A percentile compares a stretch with the other conserved stretches of the same genome.
Conservation (phyloP, 2,797 vertebrate species). For the Acanthurus tractus region DNA sequence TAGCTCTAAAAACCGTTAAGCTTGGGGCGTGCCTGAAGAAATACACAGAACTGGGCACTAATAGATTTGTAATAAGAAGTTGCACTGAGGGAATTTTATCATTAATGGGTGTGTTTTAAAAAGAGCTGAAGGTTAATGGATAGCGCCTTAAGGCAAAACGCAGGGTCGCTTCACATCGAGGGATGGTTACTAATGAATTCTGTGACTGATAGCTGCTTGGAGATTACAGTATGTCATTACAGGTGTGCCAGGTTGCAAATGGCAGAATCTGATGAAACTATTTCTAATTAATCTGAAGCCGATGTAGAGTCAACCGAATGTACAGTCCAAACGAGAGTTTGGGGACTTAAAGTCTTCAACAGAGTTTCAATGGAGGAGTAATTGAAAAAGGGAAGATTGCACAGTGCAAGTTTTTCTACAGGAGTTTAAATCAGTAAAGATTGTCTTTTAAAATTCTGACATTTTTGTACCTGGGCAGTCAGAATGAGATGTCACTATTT, state of each 20-base stretch:
- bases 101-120: constrained; percentile 71
- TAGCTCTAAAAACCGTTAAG: constrained; percentile 32
- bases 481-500: too few species aligned
- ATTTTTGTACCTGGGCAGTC: too few species aligned
- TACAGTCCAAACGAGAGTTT: not conserved
- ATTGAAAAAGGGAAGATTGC: not conserved
- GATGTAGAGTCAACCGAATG: constrained; percentile 42
- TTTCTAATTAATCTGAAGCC: constrained; percentile 57
- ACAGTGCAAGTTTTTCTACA: not conserved
- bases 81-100: constrained; percentile 68
- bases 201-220: constrained; percentile 59
- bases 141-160: constrained; percentile 69
- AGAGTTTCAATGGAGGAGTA: not conserved
- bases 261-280: constrained; percentile 39
- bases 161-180: constrained; percentile 43
- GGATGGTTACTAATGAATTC: constrained; percentile 67
- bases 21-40: constrained; percentile 62
- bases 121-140: constrained; percentile 80
- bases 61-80: constrained; percentile 71
- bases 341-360: not conserved
- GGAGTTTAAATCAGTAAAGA: not conserved
- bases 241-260: constrained; percentile 28
- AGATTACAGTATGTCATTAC: constrained; percentile 59
- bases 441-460: too few species aligned
- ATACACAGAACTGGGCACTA: constrained; percentile 44